A percentile compares a stretch with the other conserved stretches of the same genome.
Evolutionary conservation across 2,888 invertebrate species (phyloP).

Genomic region (Theristus sp.): DNA sequence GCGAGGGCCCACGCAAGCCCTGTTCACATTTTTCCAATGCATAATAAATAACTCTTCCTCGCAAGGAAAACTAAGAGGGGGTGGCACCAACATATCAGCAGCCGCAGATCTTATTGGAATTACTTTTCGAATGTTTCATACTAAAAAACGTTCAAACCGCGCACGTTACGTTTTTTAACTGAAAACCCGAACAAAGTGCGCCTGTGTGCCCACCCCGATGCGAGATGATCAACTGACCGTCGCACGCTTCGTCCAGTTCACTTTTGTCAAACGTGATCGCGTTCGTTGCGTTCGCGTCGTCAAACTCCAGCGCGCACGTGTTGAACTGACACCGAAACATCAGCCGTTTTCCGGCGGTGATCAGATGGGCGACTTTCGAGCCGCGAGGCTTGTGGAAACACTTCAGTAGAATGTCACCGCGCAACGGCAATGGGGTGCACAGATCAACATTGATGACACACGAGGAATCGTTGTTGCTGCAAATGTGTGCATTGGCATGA

Average conservation of each 20-base stretch:
- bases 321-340: conserved; percentile 78
- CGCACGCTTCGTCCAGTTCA: conserved; percentile 65
- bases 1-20: too few species aligned
- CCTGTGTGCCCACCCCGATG: too few species aligned
- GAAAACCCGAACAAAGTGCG: too few species aligned
- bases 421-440: conserved; percentile 43
- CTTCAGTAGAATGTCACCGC: conserved; percentile 74
- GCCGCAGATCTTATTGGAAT: too few species aligned
- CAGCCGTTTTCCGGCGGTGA: conserved; percentile 39
- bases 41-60: too few species aligned
- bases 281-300: conserved; percentile 41
- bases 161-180: too few species aligned
- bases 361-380: conserved; percentile 16
- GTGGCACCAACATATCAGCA: too few species aligned
- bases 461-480: neutral
- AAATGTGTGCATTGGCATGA: conserved; percentile 32
- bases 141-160: too few species aligned
- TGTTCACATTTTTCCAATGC: too few species aligned
- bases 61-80: too few species aligned
- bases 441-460: conserved; percentile 9
- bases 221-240: too few species aligned
- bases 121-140: too few species aligned
- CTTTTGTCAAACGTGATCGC: conserved; percentile 63
- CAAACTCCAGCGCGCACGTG: conserved; percentile 57
- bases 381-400: conserved; percentile 53